Base-by-base conservation (phyloP, 2,113 vertebrate genomes). In the Choloepus hoffmanni region DNA sequence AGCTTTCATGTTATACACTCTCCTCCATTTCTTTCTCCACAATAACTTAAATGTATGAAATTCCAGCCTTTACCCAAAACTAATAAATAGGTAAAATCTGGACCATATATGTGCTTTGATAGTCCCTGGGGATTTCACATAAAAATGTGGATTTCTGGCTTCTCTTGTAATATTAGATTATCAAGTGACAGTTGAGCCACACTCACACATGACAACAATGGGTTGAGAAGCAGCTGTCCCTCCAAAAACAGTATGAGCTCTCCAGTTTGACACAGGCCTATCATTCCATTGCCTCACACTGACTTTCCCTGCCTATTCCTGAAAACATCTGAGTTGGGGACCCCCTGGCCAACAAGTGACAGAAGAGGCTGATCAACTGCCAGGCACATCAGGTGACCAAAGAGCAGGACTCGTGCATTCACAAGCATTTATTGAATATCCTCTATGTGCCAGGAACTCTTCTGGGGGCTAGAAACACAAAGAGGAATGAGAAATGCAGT, bases 11-110 rank as follows among this genome's bases (percentile, higher is more conserved):
- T 68, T 83, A 91, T 78, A 13, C 28, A 23, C 45, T 93, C 53
- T 10, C 21, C 30, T 95, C 53, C 45, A 62, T 82, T 92, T 90
- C 55, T 82, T 90, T 60, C 60, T 90, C 81, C 11, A n/a, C 2
- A 62, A 67, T 26, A 94, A 87, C 48, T 73, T 89, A 90, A 84
- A 86, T 79, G 55, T 92, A 8, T 74, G 33, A 73, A 94, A 96
- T 83, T 85, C 23, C n/a, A 94, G 60, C 45, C 65, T 84, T 60
- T 85, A 93, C 14, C 76, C 28, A 95, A 60, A 90, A 30, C 60
- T 82, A 70, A 86, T 15, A 89, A 92, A 89, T 55, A 24, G 13
- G n/a, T 45, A 90, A 95, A 94, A 95, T 45, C 36, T 83, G 36
- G 33, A 86, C 45, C 65, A 96, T 2, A 94, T 8, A 68, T 81